These are phyloP conservation scores for Xylota segnis DNA, from an alignment of 2,888 invertebrate genomes.

Conservation along the genomic window DNA sequence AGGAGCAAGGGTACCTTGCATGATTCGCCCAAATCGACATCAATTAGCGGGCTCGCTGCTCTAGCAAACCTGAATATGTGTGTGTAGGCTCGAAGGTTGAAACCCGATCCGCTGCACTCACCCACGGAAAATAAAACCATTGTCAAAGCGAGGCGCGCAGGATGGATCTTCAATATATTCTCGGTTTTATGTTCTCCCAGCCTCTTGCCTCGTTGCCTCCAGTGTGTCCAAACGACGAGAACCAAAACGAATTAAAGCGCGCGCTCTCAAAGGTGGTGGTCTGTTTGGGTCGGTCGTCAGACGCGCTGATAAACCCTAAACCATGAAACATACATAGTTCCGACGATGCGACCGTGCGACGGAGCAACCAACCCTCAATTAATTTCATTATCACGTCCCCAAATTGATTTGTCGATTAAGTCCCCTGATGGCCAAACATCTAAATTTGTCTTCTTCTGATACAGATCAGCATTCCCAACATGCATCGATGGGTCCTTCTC, in stretches of 20 bases:
- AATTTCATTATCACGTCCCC: constrained; percentile 79
- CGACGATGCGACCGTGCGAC: constrained; percentile 55
- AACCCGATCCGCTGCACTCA: constrained; percentile 71
- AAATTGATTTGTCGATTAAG: constrained; percentile 78
- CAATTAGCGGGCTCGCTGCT: constrained; percentile 48
- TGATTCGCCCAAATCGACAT: constrained; percentile 64
- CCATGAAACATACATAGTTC: constrained; percentile 69
- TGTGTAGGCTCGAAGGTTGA: constrained; percentile 37
- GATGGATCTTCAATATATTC: constrained; percentile 67
- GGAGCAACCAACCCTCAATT: constrained; percentile 78
- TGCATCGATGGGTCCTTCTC: constrained; percentile 55
- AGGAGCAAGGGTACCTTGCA: constrained; percentile 22
- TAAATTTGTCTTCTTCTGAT: constrained; percentile 76
- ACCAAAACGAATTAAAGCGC: constrained; percentile 72
- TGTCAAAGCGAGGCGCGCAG: constrained; percentile 66
- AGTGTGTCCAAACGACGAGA: constrained; percentile 45
- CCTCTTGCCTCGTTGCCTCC: constrained; percentile 13
- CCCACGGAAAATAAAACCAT: constrained; percentile 73
- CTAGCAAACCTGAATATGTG: constrained; percentile 13
- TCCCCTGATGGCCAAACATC: constrained; percentile 77
- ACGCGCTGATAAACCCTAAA: constrained; percentile 64
- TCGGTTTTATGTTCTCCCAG: constrained; percentile 61
- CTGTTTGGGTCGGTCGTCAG: constrained; percentile 58
- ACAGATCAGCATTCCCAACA: constrained; percentile 74
- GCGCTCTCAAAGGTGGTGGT: constrained; percentile 76